Base-by-base conservation (phyloP, 2,888 invertebrate genomes). In the Epirrhoe alternata region DNA sequence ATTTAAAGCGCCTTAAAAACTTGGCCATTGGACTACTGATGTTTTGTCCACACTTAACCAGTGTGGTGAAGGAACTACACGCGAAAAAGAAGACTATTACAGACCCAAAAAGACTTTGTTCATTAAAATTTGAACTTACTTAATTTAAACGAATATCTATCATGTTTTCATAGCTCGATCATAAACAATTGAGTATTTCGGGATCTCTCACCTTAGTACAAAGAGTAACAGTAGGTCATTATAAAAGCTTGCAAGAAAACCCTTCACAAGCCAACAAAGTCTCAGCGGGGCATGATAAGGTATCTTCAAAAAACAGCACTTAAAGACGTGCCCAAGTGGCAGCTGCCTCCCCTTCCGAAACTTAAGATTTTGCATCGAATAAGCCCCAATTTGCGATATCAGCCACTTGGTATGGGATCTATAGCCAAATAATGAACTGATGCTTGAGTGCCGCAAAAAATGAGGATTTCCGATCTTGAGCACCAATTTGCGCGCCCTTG, bases 271-370 rank as follows among this genome's bases (percentile, higher is more conserved):
- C 49, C 61, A 61, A 54, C 38, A 42, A 42, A 42, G 49, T 14
- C 55, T 38, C 56, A 42, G 62, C 55, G 61, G 33, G 54, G 55
- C 56, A 35, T 55, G 66, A 69, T 64, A 69, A 61, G 54, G 60
- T 63, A 68, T 71, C 66, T 61, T 57, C 38, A 61, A 66, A 50
- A 61, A 73, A 68, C 12, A 59, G 52, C 57, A 69, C 67, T 66
- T 58, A 42, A 60, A 58, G 60, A 68, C 73, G 71, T 73, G 73
- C 70, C 38, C 58, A 71, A 73, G 73, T 53, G 59, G 63, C 65
- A 59, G 64, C 42, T 57, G 51, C 49, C 6, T 51, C 64, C 64
- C 65, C 73, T 68, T 50, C 57, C 65, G 50, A 68, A 64, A 64
- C 64, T 60, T 63, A 31, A 54, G 67, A 67, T 50, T 64, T 50